These are phyloP conservation scores for Riptortus pedestris DNA, from an alignment of 1,140 invertebrate species.

Conservation along the genomic window DNA sequence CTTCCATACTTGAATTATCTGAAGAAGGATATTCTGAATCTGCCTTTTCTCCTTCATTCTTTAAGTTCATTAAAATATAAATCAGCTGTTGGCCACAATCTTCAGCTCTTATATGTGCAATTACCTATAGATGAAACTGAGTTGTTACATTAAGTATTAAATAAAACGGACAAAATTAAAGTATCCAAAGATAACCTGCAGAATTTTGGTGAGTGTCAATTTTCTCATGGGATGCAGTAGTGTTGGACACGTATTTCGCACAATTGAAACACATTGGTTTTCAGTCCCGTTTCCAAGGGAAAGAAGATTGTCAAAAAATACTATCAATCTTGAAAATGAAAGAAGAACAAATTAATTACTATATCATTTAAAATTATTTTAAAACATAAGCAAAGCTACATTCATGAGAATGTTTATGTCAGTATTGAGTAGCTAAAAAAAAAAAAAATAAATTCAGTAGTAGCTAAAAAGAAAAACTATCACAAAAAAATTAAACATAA, in stretches of 20 bases:
- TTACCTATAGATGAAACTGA: conserved; percentile 26
- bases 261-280: conserved; percentile 25
- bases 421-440: too few relatives aligned
- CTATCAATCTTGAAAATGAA: conserved; percentile 29
- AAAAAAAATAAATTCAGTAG: too few relatives aligned
- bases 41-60: conserved; percentile 14
- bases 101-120: conserved; percentile 32
- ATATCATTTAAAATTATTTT: too few relatives aligned
- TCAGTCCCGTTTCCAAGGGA: conserved; percentile 24
- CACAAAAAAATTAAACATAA: too few relatives aligned
- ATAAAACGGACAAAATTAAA: too few relatives aligned
- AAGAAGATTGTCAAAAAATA: conserved; percentile 30
- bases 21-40: conserved; percentile 26
- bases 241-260: conserved; percentile 33
- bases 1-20: conserved; percentile 33
- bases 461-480: too few relatives aligned
- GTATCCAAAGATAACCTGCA: too few relatives aligned
- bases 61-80: conserved; percentile 30
- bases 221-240: conserved; percentile 31
- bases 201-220: conserved; percentile 32
- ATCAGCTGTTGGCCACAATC: conserved; percentile 31
- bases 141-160: too few relatives aligned
- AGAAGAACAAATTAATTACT: neutral
- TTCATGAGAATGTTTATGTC: too few relatives aligned
- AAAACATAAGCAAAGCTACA: too few relatives aligned